These are phyloP conservation scores for Ophioninae sp. DNA, from an alignment of 2,888 invertebrate species.

Conservation along the genomic window DNA sequence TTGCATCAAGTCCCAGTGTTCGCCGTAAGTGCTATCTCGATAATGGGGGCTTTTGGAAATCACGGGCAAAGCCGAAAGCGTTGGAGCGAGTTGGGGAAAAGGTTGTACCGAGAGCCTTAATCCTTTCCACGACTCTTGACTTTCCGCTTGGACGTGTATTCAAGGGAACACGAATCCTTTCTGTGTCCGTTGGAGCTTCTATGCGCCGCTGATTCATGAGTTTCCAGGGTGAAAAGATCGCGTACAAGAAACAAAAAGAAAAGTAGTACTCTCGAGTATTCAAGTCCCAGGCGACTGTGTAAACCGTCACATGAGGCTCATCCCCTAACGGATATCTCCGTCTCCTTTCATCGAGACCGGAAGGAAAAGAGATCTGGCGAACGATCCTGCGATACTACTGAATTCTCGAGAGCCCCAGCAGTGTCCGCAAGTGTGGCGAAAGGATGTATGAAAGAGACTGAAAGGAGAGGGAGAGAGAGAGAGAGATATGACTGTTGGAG, in stretches of 20 bases:
- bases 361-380: constrained; percentile 13
- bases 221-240: constrained; percentile 23
- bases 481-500: constrained; percentile 7
- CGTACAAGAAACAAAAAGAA: constrained; percentile 35
- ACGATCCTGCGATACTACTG: constrained; percentile 28
- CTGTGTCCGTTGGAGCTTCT: not conserved
- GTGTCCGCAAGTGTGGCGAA: constrained; percentile 13
- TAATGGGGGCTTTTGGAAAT: not conserved
- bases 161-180: constrained; percentile 5
- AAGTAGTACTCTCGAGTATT: constrained; percentile 62
- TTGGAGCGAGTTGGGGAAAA: not conserved
- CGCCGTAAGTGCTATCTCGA: not conserved
- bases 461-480: constrained; percentile 7
- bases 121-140: constrained; percentile 45
- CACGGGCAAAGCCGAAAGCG: not conserved
- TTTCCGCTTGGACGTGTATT: constrained; percentile 10
- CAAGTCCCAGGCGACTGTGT: constrained; percentile 62
- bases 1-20: not conserved
- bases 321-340: constrained; percentile 72
- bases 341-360: constrained; percentile 1
- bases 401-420: constrained; percentile 39
- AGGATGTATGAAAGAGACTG: constrained; percentile 21
- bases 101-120: constrained; percentile 44
- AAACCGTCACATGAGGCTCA: constrained; percentile 72
- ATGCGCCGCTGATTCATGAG: constrained; percentile 11